Evolutionary conservation across 2,113 vertebrate genomes (phyloP), one percentile per base, ranked within the genome.

Genomic region (Ornithorhynchus anatinus): DNA sequence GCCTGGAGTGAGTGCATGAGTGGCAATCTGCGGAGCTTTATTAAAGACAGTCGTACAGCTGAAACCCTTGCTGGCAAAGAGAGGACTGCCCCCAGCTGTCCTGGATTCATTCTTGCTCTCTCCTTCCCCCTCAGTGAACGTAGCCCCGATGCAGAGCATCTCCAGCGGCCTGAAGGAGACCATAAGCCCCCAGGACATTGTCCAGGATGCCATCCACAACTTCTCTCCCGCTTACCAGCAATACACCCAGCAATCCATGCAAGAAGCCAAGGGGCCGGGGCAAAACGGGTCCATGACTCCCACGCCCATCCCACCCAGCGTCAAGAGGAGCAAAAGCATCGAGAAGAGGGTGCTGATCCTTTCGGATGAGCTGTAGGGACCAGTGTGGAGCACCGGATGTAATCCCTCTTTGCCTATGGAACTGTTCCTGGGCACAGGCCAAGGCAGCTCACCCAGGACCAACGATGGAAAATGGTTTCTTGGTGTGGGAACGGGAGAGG

Each of bases 181-280:
- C 50, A 97, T 97, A 25, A 97, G 96, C 80, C 96, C 96, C 2
- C 94, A 96, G 40, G 96, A 97, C 75, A 97, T 97, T 2, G 96
- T 97, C 13, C 96, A 97, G 80, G 96, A 97, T 3, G 96, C 96
- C 7, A 97, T 97, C 77, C 96, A 96, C 89, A 97, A 96, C 91
- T 97, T 97, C 91, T 96, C 96, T 0, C 96, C 96, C 0, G 65
- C 93, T 0, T 97, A 98, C 88, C 96, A 97, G 86, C 96, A 97
- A 84, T 97, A 97, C 88, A 94, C 94, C 3, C 95, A 96, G 91
- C 95, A 96, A 82, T 94, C 97, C 1, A 98, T 94, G 17, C 95
- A 97, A 29, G 97, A 99, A 66, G 83, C 8, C 33, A 80, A 81
- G 2, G 68, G 5, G 0, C 92, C 93, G 0, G 81, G 87, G 47